Percentiles rank a stretch among this genome's conserved stretches.
Conservation (phyloP, 2,888 invertebrate genomes). For the Cephus pulcher region DNA sequence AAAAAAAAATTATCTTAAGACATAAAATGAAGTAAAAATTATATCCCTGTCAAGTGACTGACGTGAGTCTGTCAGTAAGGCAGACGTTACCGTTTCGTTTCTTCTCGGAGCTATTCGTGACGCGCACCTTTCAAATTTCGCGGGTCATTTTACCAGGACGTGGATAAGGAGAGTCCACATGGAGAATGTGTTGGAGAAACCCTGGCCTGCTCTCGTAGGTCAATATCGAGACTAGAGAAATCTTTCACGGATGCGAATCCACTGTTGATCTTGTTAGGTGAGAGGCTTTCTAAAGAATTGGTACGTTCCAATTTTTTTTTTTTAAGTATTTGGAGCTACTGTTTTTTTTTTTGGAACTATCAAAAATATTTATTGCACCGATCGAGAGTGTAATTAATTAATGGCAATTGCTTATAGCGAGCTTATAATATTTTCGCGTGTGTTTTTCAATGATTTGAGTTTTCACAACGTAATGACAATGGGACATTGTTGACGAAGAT, state of each 20-base stretch:
- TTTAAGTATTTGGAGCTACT: not conserved
- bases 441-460: no score
- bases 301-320: not conserved
- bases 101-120: not conserved
- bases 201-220: not conserved
- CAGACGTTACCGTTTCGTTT: not conserved
- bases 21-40: not conserved
- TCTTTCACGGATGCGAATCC: not conserved
- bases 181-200: not conserved
- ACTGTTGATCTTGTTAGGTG: not conserved
- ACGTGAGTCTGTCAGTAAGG: not conserved
- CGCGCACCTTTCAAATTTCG: not conserved
- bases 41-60: not conserved
- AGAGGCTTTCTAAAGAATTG: not conserved
- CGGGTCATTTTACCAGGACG: not conserved
- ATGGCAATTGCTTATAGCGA: not conserved
- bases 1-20: not conserved
- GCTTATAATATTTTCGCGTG: not conserved
- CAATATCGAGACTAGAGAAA: not conserved
- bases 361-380: not conserved
- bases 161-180: not conserved
- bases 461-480: no score
- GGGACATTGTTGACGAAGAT: not conserved
- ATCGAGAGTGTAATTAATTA: not conserved
- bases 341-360: not conserved